These are phyloP conservation scores for Penaeus japonicus DNA, from an alignment of 1,140 invertebrate genomes.

Conservation along the genomic window DNA sequence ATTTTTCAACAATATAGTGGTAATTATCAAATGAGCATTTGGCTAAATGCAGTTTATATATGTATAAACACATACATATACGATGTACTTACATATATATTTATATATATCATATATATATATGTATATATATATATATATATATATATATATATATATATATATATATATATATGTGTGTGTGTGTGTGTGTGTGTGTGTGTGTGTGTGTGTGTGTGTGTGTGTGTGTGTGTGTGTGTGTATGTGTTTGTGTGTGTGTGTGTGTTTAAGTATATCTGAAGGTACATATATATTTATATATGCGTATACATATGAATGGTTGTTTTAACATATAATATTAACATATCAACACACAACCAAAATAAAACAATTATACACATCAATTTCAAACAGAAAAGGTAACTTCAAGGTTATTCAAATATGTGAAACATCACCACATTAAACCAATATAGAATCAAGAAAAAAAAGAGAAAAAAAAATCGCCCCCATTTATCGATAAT, in stretches of 20 bases:
- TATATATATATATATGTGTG: neutral
- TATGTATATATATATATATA: neutral
- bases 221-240: neutral
- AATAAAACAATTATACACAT: no score
- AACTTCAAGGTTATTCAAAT: no score
- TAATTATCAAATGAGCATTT: neutral
- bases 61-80: slow-evolving; percentile 6
- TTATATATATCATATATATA: neutral
- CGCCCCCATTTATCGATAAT: no score
- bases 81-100: neutral
- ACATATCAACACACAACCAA: no score
- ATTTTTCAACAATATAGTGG: slow-evolving; percentile 9
- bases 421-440: no score
- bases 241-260: no score
- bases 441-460: no score
- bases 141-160: neutral
- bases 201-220: neutral
- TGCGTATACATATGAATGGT: slow-evolving; percentile 11
- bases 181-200: neutral
- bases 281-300: slow-evolving; percentile 12
- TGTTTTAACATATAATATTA: no score
- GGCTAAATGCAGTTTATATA: neutral
- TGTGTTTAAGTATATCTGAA: no score
- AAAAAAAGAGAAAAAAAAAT: no score
- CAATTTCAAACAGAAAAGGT: no score